phyloP scores from a whole-genome alignment of 2,113 vertebrate genomes.

The Gambusia affinis region DNA sequence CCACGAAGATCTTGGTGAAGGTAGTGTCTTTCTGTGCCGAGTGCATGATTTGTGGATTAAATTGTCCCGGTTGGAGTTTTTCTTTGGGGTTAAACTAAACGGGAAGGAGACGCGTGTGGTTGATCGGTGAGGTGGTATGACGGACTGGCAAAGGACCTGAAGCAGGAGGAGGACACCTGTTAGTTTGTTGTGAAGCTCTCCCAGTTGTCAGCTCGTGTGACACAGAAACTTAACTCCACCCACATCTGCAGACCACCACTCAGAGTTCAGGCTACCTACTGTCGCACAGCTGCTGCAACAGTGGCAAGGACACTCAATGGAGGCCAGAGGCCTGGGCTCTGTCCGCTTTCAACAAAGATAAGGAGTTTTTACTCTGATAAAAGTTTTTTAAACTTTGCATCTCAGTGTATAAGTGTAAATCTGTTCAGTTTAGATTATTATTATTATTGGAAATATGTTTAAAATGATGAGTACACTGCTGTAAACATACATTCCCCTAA shows the following conservation, averaged over 20 bases:
- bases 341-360: not conserved
- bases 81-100: not conserved
- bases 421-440: too few relatives aligned
- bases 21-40: slow-evolving; percentile 98
- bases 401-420: too few relatives aligned
- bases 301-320: slow-evolving; percentile 1
- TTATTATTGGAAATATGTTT: too few relatives aligned
- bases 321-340: not conserved
- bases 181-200: slow-evolving; percentile 56
- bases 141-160: slow-evolving; percentile 18
- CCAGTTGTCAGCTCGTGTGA: slow-evolving; percentile 64
- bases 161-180: slow-evolving; percentile 71
- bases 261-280: slow-evolving; percentile 19
- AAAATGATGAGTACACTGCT: too few relatives aligned
- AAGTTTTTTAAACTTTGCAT: too few relatives aligned
- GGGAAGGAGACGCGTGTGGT: not conserved
- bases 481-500: too few relatives aligned
- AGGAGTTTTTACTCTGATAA: not conserved
- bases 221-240: slow-evolving; percentile 70
- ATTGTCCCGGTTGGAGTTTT: slow-evolving; percentile 14
- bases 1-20: slow-evolving; percentile 98
- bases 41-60: slow-evolving; percentile 83
- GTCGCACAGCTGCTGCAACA: slow-evolving; percentile 47
- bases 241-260: slow-evolving; percentile 45
- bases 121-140: slow-evolving; percentile 21